Evolutionary conservation across 2,113 vertebrate species (phyloP), one percentile per base, ranked within the genome.

Genomic region (Variabilichromis moorii): DNA sequence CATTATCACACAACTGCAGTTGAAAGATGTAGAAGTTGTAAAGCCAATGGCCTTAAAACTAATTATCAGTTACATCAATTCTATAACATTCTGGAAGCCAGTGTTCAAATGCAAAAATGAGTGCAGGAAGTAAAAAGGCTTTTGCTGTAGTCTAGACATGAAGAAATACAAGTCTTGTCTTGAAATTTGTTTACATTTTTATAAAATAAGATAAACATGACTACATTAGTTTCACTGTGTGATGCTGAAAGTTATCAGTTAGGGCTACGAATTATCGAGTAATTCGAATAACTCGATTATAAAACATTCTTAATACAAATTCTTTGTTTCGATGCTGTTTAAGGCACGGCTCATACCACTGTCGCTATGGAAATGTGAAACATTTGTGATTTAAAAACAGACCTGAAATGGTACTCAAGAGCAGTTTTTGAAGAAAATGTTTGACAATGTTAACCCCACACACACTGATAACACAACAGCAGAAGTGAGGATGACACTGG

Each of bases 1-100:
- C 17, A 66, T 66, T 66, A 37, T 66, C 0, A 0, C 10, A 66
- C 19, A n/a, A 0, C 31, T 66, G 4, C 31, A 66, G 61, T 12
- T 66, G 31, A 66, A 66, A 66, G 31, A 35, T 35, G 61, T 1
- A 35, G 31, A 35, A n/a, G 61, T n/a, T 66, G 6, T 66, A 66
- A 66, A 66, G 31, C 17, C 31, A 35, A 8, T 1, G 2, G 61
- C 61, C 17, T 35, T 35, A 3, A 66, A 35, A 7, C 31, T 35
- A n/a, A 2, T 35, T 35, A 12, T n/a, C 61, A 35, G 10, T 12
- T n/a, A 66, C 61, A n/a, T 66, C 31, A 66, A n/a, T 35, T 66
- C 61, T 66, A 35, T 5, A 35, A 5, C 1, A 66, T 1, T 37
- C 17, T 66, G 31, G 61, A 35, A 66, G 31, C 61, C 61, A 12